Percentiles rank a stretch among this genome's conserved stretches.
phyloP scores from a whole-genome alignment of 2,888 invertebrate genomes.

The Tetranychus piercei region DNA sequence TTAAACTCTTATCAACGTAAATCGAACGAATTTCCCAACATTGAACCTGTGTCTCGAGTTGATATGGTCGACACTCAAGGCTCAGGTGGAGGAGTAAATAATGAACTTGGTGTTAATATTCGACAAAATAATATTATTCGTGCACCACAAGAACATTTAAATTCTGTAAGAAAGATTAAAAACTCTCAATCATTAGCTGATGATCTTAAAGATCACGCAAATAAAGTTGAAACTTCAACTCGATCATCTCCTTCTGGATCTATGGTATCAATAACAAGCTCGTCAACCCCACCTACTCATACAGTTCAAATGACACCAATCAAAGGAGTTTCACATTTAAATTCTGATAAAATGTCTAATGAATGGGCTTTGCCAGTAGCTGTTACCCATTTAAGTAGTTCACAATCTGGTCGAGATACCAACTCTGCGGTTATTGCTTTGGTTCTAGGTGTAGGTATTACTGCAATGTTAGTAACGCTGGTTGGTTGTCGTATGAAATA shows the following conservation, averaged over 20 bases:
- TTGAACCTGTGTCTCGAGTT: background rate
- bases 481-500: slow-evolving; percentile 64
- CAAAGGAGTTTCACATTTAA: background rate
- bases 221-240: background rate
- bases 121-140: background rate
- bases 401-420: slow-evolving; percentile 23
- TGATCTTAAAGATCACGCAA: background rate
- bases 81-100: background rate
- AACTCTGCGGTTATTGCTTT: slow-evolving; percentile 48
- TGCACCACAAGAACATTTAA: background rate
- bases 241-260: background rate
- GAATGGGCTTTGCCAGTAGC: slow-evolving; percentile 5
- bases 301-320: background rate
- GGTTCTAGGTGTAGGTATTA: slow-evolving; percentile 52
- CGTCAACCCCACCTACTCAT: background rate
- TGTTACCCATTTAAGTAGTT: slow-evolving; percentile 19
- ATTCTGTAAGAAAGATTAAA: background rate
- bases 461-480: slow-evolving; percentile 56
- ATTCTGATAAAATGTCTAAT: slow-evolving; percentile 2
- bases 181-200: background rate
- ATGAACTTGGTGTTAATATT: background rate
- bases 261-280: background rate
- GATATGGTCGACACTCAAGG: background rate
- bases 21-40: background rate
- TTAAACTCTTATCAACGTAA: background rate